phyloP scores from a whole-genome alignment of 2,113 vertebrate genomes.

The Poeciliopsis prolifica region DNA sequence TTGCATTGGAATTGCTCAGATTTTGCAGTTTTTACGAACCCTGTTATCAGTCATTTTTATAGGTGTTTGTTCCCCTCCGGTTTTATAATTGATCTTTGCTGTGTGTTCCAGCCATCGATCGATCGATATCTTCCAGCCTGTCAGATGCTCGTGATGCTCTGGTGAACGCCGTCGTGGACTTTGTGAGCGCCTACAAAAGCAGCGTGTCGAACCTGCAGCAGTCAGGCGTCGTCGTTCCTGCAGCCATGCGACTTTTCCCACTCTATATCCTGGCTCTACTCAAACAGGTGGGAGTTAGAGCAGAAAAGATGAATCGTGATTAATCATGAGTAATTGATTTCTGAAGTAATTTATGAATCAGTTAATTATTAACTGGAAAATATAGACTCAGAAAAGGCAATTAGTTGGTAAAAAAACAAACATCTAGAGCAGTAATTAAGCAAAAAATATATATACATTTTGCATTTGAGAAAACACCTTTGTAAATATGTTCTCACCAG shows the following conservation, averaged over 20 bases:
- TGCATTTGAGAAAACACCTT: too few relatives aligned
- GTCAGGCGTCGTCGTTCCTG: conserved; percentile 85
- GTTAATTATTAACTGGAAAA: too few relatives aligned
- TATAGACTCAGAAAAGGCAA: too few relatives aligned
- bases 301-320: too few relatives aligned
- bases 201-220: conserved; percentile 89
- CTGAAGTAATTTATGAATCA: too few relatives aligned
- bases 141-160: conserved; percentile 93
- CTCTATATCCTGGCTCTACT: conserved; percentile 93
- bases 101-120: conserved; percentile 87
- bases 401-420: too few relatives aligned
- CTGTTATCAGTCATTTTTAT: not conserved
- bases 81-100: not conserved
- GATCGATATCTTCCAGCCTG: conserved; percentile 90
- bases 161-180: conserved; percentile 92
- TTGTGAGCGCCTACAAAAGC: conserved; percentile 85
- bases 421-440: too few relatives aligned
- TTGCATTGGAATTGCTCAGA: too few relatives aligned
- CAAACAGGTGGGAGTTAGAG: conserved; percentile 85
- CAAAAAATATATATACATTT: too few relatives aligned
- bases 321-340: too few relatives aligned
- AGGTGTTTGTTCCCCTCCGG: not conserved
- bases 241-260: conserved; percentile 88
- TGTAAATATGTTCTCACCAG: too few relatives aligned
- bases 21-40: too few relatives aligned